Base-by-base conservation (phyloP, 92 coral and sea anemone genomes). In the Virgularia gustaviana region DNA sequence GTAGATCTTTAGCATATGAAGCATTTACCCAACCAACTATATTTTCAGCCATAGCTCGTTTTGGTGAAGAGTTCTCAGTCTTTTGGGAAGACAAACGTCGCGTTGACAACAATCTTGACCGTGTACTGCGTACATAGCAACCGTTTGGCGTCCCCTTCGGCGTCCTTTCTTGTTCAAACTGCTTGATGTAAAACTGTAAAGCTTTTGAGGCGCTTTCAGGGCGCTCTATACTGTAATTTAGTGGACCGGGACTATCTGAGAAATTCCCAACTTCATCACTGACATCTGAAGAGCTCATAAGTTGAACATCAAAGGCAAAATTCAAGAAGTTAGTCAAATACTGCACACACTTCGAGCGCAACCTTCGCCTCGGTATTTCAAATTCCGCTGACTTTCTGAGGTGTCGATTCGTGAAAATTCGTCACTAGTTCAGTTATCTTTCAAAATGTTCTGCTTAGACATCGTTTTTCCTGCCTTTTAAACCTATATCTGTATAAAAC, bases 21-120 rank as follows among this genome's bases (percentile, higher is more conserved):
- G 73, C 80, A 61, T 94, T 94, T 15, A 94, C 96, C 99, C 99
- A 94, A 41, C 79, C 75, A 44, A 94, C 75, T 4, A 94, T 80
- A 62, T 94, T 88, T 37, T 94, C 99, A 9, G 80, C 94, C 78
- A 85, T 94, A 30, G 78, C 81, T 1, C 83, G 87, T 52, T 88
- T 82, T 44, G 85, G 95, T 47, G 85, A 61, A 19, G 95, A 82
- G 84, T 89, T 91, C n/a, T n/a, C n/a, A n/a, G n/a, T n/a, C 96
- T 86, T 89, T 79, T 80, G 87, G 81, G 88, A 87, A 78, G 66
- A 88, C 64, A 85, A 88, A 15, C 95, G 95, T 70, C 86, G 80
- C 18, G 99, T 88, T 55, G 99, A 91, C 8, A 94, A 91, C 59
- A 89, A 66, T 65, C 81, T 88, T 18, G 90, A 85, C 24, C 90